Base-by-base conservation (phyloP, 2,113 vertebrate genomes). In the Tachysurus fulvidraco region DNA sequence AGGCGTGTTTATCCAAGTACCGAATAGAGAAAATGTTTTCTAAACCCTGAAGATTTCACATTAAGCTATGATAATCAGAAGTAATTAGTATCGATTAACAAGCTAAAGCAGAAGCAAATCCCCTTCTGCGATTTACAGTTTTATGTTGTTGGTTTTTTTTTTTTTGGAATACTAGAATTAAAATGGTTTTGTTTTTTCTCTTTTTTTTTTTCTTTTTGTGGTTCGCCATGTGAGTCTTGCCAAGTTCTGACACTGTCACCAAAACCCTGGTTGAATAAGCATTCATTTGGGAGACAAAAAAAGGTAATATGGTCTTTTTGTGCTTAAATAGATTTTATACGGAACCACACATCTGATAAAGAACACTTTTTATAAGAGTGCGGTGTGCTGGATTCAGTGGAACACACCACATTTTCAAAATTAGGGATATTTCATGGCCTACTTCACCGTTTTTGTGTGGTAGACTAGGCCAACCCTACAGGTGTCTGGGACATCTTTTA, bases 401-500 rank as follows among this genome's bases (percentile, higher is more conserved):
- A 50, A 59, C 52, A 84, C 54, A 84, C 83, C 83, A 84, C 69
- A 84, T 87, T 87, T 25, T 54, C 41, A 21, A 83, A 87, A 83
- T 83, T 65, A 87, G 83, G 81, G 86, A 57, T 74, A 83, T 87
- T 78, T 76, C 50, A 41, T 87, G 86, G 81, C 81, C 86, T 87
- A 87, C 71, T 87, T 87, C 69, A 57, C 71, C 46, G 80, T 83
- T 57, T 83, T 57, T 83, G 71, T 60, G 86, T 67, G 81, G 71
- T 74, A 87, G 86, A 83, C 86, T 83, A 87, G 86, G 86, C 59
- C 86, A 87, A 82, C 60, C 50, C 81, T 87, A 87, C 86, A 87
- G 86, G 86, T 87, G 86, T 64, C 81, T 78, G 81, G 86, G 71
- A 83, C 81, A 60, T 81, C 86, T 87, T 83, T 83, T 87, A 83